Base-by-base conservation (phyloP, 1,140 invertebrate genomes). In the Ceratina calcarata region DNA sequence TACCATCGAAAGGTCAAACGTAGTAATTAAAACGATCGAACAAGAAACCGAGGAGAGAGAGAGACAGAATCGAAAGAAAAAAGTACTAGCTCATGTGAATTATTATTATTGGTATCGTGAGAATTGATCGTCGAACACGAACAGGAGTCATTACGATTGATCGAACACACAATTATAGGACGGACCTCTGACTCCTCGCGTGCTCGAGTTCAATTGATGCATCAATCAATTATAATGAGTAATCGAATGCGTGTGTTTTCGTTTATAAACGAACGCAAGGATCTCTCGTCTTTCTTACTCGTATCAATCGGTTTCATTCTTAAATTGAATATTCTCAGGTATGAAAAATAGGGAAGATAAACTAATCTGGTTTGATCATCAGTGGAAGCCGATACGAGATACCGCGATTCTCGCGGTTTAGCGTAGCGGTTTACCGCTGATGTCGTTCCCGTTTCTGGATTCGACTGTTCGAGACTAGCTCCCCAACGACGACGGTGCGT, bases 351-450 rank as follows among this genome's bases (percentile, higher is more conserved):
- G 37, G 37, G 37, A 45, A 32, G 27, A 32, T 32, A 32, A 32
- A 45, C 37, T n/a, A 10, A 45, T 45, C 37, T 10, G 10, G 37
- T 45, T 45, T 60, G 81, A 83, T 72, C 81, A 81, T 74, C 45
- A 6, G 37, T 22, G 71, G 70, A 74, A 58, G 78, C 70, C 51
- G 76, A 78, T 45, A 62, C 49, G 53, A 22, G 20, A 70, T 22
- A 49, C 20, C 37, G n/a, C 15, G 24, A 78, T 27, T 62, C 24
- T 13, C 68, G 51, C 6, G 27, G 51, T 18, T 16, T 24, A 24
- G 22, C 62, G 71, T 27, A 51, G 70, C 78, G 78, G 70, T 67
- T 66, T 67, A 73, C 78, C 71, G 32, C 58, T 72, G 68, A 32
- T 61, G 12, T 55, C 49, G 37, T 15, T 49, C 18, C 32, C 13